phyloP scores from a whole-genome alignment of 2,113 vertebrate genomes.

The Arizona elegans region DNA sequence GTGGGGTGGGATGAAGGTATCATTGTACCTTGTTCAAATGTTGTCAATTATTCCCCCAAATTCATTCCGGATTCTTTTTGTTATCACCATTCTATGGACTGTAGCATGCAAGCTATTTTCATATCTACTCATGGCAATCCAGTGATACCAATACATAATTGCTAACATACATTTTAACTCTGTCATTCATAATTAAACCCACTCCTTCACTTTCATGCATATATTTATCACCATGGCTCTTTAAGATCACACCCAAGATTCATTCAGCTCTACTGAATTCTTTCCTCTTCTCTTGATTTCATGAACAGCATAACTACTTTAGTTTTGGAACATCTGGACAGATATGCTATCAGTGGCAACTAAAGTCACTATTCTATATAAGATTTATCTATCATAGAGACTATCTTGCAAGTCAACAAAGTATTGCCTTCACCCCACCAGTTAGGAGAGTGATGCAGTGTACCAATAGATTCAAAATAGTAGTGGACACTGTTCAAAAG shows the following conservation, averaged over 20 bases:
- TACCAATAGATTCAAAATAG: background rate
- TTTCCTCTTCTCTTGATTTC: background rate
- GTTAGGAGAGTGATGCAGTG: background rate
- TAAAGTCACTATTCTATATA: background rate
- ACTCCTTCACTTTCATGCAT: background rate
- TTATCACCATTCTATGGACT: background rate
- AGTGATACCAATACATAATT: background rate
- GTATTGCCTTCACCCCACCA: no score
- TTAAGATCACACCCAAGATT: background rate
- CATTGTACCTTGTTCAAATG: background rate
- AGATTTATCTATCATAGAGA: no score
- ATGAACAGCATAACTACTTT: background rate
- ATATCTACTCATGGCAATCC: background rate
- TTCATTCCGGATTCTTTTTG: background rate
- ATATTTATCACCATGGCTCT: background rate
- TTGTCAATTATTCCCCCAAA: background rate
- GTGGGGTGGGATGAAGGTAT: no score
- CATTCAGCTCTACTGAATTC: background rate
- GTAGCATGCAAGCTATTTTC: background rate
- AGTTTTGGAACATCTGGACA: background rate
- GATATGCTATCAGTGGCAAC: background rate
- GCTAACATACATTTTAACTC: background rate
- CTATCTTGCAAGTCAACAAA: no score
- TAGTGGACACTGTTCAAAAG: background rate
- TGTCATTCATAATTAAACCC: background rate